A percentile compares a stretch with the other conserved stretches of the same genome.
Conservation (phyloP, 2,797 vertebrate species). For the Halcyon chelicuti region DNA sequence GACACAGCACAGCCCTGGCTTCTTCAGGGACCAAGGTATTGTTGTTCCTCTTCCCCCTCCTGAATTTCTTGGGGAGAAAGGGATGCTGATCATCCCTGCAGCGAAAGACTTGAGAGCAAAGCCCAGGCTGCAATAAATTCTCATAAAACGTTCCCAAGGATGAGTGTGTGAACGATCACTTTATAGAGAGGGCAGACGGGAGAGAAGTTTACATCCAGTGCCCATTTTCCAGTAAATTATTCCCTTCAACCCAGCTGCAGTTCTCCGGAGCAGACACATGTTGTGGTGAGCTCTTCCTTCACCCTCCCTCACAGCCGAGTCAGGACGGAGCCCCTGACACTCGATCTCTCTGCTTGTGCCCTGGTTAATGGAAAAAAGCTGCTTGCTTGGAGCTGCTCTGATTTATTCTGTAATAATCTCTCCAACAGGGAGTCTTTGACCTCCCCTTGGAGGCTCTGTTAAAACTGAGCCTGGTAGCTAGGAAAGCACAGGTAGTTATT, state of each 20-base stretch:
- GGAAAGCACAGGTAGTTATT: background rate
- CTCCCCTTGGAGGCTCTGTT: background rate
- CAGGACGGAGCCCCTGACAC: background rate
- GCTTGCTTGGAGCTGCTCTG: background rate
- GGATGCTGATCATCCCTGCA: background rate
- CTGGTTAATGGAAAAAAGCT: background rate
- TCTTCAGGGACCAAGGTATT: background rate
- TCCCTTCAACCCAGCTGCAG: background rate
- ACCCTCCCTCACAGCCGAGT: background rate
- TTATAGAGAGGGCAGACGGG: fast-evolving
- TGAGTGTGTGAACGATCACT: background rate
- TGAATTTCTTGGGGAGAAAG: background rate
- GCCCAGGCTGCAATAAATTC: background rate
- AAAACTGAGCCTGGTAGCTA: background rate
- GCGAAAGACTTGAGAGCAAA: background rate
- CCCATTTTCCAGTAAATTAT: background rate
- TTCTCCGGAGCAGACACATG: background rate
- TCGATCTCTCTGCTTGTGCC: background rate
- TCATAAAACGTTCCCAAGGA: background rate
- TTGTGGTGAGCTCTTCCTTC: background rate
- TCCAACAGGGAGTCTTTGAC: background rate
- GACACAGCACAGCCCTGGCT: fast-evolving
- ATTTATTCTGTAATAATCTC: background rate
- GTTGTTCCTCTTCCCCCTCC: background rate
- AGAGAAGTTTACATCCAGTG: background rate